These are phyloP conservation scores for Macquaria ambigua DNA, from an alignment of 2,113 vertebrate genomes.

Conservation along the genomic window DNA sequence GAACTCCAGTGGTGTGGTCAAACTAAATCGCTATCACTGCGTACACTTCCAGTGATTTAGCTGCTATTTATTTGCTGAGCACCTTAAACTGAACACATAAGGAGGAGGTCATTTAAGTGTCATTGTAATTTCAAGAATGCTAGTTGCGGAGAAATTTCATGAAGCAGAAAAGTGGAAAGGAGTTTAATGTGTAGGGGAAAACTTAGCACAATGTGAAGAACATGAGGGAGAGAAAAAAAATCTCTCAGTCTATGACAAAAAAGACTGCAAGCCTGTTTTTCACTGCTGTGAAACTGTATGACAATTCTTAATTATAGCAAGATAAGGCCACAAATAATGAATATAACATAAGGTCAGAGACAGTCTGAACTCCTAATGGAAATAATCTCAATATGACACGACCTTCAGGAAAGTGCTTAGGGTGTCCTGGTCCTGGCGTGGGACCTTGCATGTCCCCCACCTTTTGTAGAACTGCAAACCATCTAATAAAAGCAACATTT, in stretches of 20 bases:
- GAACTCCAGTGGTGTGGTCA: conserved; percentile 79
- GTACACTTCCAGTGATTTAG: conserved; percentile 58
- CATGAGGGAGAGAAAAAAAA: neutral
- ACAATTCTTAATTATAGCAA: neutral
- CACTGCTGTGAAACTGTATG: neutral
- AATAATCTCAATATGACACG: neutral
- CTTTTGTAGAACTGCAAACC: neutral
- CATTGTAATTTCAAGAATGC: conserved; percentile 43
- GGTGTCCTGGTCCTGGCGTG: neutral
- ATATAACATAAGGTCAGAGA: neutral
- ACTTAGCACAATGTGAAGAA: conserved; percentile 9
- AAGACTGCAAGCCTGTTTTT: neutral
- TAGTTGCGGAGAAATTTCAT: conserved; percentile 45
- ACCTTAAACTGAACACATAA: conserved; percentile 50
- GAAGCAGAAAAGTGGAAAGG: conserved; percentile 54
- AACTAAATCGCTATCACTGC: conserved; percentile 59
- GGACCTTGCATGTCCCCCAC: neutral
- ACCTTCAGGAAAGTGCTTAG: neutral
- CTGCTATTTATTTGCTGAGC: conserved; percentile 51
- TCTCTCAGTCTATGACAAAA: neutral
- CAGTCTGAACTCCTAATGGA: neutral
- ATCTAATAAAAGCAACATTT: neutral
- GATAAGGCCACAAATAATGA: neutral
- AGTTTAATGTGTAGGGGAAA: conserved; percentile 22
- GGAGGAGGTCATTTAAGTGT: conserved; percentile 48